A percentile compares a stretch with the other conserved stretches of the same genome.
Evolutionary conservation across 2,888 invertebrate species (phyloP).

Genomic region (Synanthedon myopaeformis): DNA sequence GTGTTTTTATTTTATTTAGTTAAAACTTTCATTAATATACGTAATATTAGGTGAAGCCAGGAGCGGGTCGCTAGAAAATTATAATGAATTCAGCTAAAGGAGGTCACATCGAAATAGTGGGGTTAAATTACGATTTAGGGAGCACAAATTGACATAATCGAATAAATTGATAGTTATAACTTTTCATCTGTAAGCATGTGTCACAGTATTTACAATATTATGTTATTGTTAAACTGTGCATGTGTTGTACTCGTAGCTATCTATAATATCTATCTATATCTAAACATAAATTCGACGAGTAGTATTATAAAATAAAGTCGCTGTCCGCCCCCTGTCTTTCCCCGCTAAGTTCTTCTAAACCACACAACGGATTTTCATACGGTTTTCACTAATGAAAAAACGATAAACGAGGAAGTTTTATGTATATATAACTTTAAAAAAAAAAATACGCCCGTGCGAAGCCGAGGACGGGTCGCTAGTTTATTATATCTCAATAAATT

Average conservation of each 20-base stretch:
- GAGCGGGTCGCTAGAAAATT: constrained; percentile 1
- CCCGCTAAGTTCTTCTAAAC: too few relatives aligned
- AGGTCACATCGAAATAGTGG: constrained; percentile 12
- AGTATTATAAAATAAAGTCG: constrained; percentile 3
- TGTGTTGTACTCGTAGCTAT: too few relatives aligned
- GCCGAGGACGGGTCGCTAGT: constrained; percentile 5
- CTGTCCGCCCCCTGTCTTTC: constrained; percentile 7
- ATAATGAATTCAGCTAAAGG: constrained; percentile 6
- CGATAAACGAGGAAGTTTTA: too few relatives aligned
- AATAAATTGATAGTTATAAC: constrained; percentile 10
- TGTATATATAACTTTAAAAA: constrained; percentile 5
- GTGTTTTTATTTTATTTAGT: too few relatives aligned
- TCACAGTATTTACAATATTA: too few relatives aligned
- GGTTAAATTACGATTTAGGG: constrained; percentile 32
- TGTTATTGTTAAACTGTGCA: too few relatives aligned
- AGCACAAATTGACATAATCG: constrained; percentile 23
- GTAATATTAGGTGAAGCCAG: neutral
- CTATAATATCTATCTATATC: too few relatives aligned
- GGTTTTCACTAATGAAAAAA: too few relatives aligned
- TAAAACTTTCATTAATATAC: too few relatives aligned
- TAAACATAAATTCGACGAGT: constrained; percentile 10
- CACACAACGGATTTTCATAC: too few relatives aligned
- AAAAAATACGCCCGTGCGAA: too few relatives aligned
- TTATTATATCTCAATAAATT: constrained; percentile 23
- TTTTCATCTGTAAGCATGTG: too few relatives aligned